Evolutionary conservation across 2,797 vertebrate species (phyloP).

Genomic region (Brachyalestes nurse): DNA sequence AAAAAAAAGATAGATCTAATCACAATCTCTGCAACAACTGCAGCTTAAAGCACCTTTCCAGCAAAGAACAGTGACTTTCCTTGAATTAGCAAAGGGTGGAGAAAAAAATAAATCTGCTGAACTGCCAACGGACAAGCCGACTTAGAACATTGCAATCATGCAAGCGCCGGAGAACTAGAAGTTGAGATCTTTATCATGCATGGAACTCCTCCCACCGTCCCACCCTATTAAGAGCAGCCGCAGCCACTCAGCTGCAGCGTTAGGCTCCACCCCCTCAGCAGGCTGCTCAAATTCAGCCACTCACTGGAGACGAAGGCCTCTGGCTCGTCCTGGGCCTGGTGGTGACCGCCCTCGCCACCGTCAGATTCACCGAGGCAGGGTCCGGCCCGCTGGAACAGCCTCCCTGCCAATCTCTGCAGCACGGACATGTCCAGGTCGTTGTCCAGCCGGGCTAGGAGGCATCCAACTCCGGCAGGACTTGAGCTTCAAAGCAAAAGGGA

Average conservation of each 20-base stretch:
- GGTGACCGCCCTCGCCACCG: conserved; percentile 64
- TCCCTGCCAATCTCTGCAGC: conserved; percentile 77
- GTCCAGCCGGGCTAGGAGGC: conserved; percentile 20
- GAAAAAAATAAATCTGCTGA: neutral
- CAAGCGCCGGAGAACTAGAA: conserved; percentile 17
- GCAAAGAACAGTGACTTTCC: neutral
- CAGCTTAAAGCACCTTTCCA: conserved; percentile 9
- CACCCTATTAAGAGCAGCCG: conserved; percentile 32
- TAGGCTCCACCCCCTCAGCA: conserved; percentile 54
- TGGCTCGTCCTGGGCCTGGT: conserved; percentile 74
- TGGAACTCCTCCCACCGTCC: conserved; percentile 34
- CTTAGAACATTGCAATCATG: conserved; percentile 11
- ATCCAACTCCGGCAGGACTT: conserved; percentile 6
- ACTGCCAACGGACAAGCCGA: neutral
- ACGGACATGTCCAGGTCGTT: conserved; percentile 67
- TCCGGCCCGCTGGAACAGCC: conserved; percentile 75
- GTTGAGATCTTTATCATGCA: conserved; percentile 27
- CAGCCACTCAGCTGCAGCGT: conserved; percentile 12
- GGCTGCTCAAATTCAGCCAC: conserved; percentile 62
- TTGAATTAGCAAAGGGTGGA: neutral
- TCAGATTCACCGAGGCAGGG: conserved; percentile 70
- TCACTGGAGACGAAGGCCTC: conserved; percentile 74
- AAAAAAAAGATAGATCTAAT: conserved; percentile 33
- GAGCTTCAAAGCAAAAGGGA: neutral
- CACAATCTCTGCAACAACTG: conserved; percentile 18